These are phyloP conservation scores for Xanthostigma xanthostigma DNA, from an alignment of 2,888 invertebrate species.

Conservation along the genomic window DNA sequence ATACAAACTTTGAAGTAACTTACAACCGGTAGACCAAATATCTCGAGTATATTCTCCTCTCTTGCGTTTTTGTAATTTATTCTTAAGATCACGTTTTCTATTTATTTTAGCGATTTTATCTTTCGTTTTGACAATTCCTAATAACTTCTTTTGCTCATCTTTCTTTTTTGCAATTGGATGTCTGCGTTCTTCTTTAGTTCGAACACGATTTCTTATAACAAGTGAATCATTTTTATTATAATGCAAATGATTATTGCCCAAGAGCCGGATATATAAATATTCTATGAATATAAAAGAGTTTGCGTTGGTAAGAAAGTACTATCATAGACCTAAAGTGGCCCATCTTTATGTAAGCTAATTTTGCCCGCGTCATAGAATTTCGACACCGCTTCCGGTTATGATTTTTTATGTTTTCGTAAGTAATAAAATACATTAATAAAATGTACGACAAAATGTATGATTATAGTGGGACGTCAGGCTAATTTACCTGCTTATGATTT, in stretches of 20 bases:
- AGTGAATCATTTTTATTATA: neutral
- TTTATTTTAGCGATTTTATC: conserved; percentile 33
- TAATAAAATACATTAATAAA: no score
- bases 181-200: conserved; percentile 36
- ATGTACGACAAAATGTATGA: no score
- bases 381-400: no score
- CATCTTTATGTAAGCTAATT: no score
- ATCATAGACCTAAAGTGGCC: no score
- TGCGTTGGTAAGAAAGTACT: neutral
- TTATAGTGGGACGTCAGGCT: no score
- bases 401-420: no score
- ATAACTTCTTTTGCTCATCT: conserved; percentile 28
- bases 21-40: conserved; percentile 48
- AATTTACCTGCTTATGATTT: no score
- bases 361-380: no score
- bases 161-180: conserved; percentile 34
- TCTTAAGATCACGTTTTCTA: conserved; percentile 23
- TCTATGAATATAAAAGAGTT: no score
- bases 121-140: conserved; percentile 37
- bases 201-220: conserved; percentile 37
- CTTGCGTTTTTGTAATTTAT: conserved; percentile 23
- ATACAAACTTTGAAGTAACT: conserved; percentile 17
- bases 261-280: no score
- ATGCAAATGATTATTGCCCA: neutral
- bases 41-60: conserved; percentile 38